phyloP scores from a whole-genome alignment of 2,888 invertebrate species.

The Criorhina ranunculi region DNA sequence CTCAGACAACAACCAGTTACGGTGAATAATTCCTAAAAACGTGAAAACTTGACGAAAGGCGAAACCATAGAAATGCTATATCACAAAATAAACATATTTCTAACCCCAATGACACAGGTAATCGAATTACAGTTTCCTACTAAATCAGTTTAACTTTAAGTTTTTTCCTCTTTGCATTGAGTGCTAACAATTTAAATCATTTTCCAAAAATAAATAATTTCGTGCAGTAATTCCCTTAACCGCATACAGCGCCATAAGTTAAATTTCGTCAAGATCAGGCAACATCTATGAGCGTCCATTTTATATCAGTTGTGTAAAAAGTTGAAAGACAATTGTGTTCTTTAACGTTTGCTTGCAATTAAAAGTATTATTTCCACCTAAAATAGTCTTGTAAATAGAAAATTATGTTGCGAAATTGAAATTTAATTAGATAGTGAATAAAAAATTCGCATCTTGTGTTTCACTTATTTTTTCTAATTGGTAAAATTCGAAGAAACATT shows the following conservation, averaged over 20 bases:
- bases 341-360: slow-evolving; percentile 4
- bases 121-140: slow-evolving; percentile 25
- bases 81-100: slow-evolving; percentile 31
- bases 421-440: neutral
- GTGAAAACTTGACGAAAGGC: slow-evolving; percentile 2
- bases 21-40: neutral
- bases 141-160: neutral
- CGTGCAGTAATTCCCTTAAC: neutral
- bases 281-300: slow-evolving; percentile 35
- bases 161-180: neutral
- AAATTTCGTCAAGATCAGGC: slow-evolving; percentile 23
- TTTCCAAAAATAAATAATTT: neutral
- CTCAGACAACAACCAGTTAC: neutral
- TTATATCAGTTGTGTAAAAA: slow-evolving; percentile 34
- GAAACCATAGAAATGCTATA: slow-evolving; percentile 57
- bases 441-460: neutral
- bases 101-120: slow-evolving; percentile 12
- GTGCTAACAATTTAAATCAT: neutral
- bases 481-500: slow-evolving; percentile 24
- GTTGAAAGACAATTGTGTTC: neutral
- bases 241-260: slow-evolving; percentile 8
- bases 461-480: neutral
- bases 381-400: neutral
- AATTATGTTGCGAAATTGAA: neutral
- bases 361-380: slow-evolving; percentile 3